Conservation (phyloP, 2,797 vertebrate species). For the Ispidina lecontei region DNA sequence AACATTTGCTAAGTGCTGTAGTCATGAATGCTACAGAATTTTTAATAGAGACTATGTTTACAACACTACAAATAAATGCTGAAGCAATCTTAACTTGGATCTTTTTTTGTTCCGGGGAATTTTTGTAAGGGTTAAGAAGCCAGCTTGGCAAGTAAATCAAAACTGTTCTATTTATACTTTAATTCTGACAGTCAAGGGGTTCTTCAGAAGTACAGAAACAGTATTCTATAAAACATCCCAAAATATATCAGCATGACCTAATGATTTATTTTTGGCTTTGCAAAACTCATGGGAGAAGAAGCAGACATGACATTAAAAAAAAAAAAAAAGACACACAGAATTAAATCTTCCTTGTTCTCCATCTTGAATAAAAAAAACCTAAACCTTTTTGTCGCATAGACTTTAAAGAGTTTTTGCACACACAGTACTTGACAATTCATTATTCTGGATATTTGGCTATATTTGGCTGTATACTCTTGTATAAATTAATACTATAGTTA, state of each 20-base stretch:
- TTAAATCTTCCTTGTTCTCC: background rate
- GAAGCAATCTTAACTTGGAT: conserved; percentile 23
- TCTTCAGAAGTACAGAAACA: conserved; percentile 43
- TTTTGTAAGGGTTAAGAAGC: background rate
- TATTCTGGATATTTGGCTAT: background rate
- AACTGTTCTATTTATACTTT: conserved; percentile 49
- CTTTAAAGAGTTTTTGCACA: background rate
- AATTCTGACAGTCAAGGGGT: conserved; percentile 22
- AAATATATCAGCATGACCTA: conserved; percentile 37
- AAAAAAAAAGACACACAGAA: background rate
- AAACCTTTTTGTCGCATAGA: background rate
- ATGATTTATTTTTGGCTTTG: conserved; percentile 24
- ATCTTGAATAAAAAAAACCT: background rate
- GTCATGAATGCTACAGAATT: background rate
- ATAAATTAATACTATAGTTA: background rate
- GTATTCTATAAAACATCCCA: conserved; percentile 24
- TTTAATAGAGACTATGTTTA: conserved; percentile 6
- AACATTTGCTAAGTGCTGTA: background rate
- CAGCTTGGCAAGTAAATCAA: conserved; percentile 49
- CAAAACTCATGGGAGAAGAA: background rate
- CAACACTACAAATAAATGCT: background rate
- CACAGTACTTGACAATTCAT: background rate
- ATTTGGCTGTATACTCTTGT: background rate
- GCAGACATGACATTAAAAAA: background rate
- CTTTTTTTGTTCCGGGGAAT: conserved; percentile 3